A percentile compares a stretch with the other conserved stretches of the same genome.
Evolutionary conservation across 2,113 vertebrate species (phyloP).

Genomic region (Mormyrus iriodes): DNA sequence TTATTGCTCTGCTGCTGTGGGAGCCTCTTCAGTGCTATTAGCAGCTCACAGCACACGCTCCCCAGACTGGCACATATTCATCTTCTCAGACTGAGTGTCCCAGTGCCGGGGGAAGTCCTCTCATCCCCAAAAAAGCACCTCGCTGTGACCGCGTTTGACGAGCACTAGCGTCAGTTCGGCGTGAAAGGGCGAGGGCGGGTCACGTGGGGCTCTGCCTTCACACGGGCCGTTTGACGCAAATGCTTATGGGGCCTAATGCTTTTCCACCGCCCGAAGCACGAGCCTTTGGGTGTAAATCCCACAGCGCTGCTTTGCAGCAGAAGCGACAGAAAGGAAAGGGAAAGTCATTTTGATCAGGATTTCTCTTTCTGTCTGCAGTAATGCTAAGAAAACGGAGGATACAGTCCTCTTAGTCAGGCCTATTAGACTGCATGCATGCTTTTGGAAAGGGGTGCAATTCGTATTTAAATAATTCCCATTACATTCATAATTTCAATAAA

Average conservation of each 20-base stretch:
- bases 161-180: not conserved
- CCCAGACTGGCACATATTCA: conserved; percentile 50
- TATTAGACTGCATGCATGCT: not conserved
- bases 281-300: not conserved
- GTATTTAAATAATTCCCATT: not conserved
- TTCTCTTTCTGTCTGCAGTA: not conserved
- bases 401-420: not conserved
- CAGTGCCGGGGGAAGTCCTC: not conserved
- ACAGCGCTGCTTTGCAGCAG: not conserved
- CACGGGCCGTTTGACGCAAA: not conserved
- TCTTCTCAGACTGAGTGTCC: conserved; percentile 40
- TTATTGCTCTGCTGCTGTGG: conserved; percentile 68
- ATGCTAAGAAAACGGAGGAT: not conserved
- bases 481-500: not conserved
- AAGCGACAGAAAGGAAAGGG: not conserved
- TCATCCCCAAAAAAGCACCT: not conserved
- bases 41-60: conserved; percentile 62
- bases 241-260: not conserved
- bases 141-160: not conserved
- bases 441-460: not conserved
- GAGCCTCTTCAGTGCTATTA: conserved; percentile 70
- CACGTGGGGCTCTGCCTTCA: not conserved
- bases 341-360: not conserved
- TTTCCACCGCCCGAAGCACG: not conserved
- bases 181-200: not conserved